phyloP scores from a whole-genome alignment of 1,140 invertebrate genomes.

The Ridgeia piscesae region DNA sequence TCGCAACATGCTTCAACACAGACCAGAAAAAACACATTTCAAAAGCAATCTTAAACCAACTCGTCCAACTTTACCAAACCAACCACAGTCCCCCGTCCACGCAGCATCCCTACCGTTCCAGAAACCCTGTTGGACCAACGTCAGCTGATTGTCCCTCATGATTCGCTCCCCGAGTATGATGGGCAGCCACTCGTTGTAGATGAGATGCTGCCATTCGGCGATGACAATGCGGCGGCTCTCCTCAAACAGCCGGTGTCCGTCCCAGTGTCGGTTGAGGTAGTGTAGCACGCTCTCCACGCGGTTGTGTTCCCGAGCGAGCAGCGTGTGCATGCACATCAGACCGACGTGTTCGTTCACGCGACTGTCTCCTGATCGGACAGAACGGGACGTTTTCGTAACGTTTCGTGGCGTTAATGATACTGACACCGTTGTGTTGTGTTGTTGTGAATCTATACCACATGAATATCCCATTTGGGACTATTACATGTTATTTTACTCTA shows the following conservation, averaged over 20 bases:
- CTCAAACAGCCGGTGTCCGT: slow-evolving; percentile 72
- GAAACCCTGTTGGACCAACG: slow-evolving; percentile 7
- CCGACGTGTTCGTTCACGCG: slow-evolving; percentile 84
- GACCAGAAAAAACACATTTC: not conserved
- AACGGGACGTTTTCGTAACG: no score
- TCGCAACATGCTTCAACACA: not conserved
- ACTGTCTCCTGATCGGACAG: slow-evolving; percentile 70
- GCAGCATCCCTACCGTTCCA: slow-evolving; percentile 20
- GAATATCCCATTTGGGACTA: no score
- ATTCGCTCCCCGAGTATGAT: slow-evolving; percentile 70
- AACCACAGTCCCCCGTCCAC: slow-evolving; percentile 18
- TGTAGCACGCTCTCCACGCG: slow-evolving; percentile 76
- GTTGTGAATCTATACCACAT: no score
- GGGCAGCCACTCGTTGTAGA: slow-evolving; percentile 84
- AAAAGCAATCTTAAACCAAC: not conserved
- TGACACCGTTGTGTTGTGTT: no score
- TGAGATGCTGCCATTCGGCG: slow-evolving; percentile 80
- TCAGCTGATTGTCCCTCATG: slow-evolving; percentile 20
- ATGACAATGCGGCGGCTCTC: slow-evolving; percentile 79
- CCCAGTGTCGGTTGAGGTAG: slow-evolving; percentile 77
- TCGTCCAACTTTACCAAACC: slow-evolving; percentile 24
- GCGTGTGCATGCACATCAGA: slow-evolving; percentile 90
- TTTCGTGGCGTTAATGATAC: no score
- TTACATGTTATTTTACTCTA: no score
- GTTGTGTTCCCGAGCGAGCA: slow-evolving; percentile 95